phyloP scores from a whole-genome alignment of 2,797 vertebrate species.

The Eupleurogrammus muticus region DNA sequence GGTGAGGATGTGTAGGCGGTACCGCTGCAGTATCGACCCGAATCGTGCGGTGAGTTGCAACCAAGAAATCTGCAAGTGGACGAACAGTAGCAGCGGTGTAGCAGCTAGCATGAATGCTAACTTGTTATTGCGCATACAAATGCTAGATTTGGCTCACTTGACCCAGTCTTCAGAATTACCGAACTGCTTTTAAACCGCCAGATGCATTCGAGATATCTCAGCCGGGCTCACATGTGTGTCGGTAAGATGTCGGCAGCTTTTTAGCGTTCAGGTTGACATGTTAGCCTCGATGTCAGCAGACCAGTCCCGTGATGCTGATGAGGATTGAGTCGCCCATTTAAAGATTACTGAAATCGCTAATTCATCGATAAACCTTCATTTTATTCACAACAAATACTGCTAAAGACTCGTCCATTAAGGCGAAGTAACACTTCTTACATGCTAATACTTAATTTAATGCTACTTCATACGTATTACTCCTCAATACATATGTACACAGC shows the following conservation, averaged over 20 bases:
- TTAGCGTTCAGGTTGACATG: neutral
- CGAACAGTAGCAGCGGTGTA: neutral
- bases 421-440: too few relatives aligned
- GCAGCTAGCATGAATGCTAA: conserved; percentile 58
- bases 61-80: neutral
- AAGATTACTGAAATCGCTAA: neutral
- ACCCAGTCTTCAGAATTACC: neutral
- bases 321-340: neutral
- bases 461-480: too few relatives aligned
- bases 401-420: rapidly evolving
- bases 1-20: neutral
- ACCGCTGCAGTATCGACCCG: neutral
- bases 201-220: rapidly evolving
- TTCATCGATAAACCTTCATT: neutral
- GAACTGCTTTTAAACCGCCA: neutral
- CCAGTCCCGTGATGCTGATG: conserved; percentile 68
- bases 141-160: neutral
- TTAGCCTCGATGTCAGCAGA: conserved; percentile 52
- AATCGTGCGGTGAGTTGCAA: conserved; percentile 19
- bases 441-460: too few relatives aligned
- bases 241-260: neutral
- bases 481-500: too few relatives aligned
- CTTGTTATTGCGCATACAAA: neutral
- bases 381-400: neutral
- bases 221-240: rapidly evolving